Percentiles rank a stretch among this genome's conserved stretches.
These are phyloP conservation scores for Apamea anceps DNA, from an alignment of 2,888 invertebrate genomes.

Conservation along the genomic window DNA sequence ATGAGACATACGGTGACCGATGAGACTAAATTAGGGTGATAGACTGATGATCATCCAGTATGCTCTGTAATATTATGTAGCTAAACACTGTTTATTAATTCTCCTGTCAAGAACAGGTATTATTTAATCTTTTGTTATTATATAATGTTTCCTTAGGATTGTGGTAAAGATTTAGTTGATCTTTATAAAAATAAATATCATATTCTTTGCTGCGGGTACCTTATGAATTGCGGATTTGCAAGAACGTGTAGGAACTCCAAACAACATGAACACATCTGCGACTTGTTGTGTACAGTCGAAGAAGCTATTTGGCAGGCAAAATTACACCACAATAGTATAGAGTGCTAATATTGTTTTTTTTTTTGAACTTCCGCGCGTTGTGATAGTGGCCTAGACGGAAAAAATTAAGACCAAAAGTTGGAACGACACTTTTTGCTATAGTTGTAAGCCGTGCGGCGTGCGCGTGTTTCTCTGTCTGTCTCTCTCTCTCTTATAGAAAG, in stretches of 20 bases:
- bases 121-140: too few relatives aligned
- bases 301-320: not conserved
- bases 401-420: too few relatives aligned
- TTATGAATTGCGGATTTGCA: not conserved
- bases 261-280: not conserved
- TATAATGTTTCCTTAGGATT: not conserved
- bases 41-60: not conserved
- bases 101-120: not conserved
- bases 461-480: too few relatives aligned
- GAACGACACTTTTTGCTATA: too few relatives aligned
- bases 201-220: too few relatives aligned
- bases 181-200: not conserved
- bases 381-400: too few relatives aligned
- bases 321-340: not conserved
- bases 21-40: conserved; percentile 19
- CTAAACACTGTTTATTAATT: not conserved
- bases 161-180: too few relatives aligned
- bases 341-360: not conserved
- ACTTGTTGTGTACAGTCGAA: not conserved
- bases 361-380: too few relatives aligned
- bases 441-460: too few relatives aligned
- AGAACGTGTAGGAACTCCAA: not conserved
- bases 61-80: not conserved
- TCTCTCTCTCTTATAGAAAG: too few relatives aligned
- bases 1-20: not conserved